Conservation (phyloP, 2,797 vertebrate species). For the Coccyzus lansbergi region DNA sequence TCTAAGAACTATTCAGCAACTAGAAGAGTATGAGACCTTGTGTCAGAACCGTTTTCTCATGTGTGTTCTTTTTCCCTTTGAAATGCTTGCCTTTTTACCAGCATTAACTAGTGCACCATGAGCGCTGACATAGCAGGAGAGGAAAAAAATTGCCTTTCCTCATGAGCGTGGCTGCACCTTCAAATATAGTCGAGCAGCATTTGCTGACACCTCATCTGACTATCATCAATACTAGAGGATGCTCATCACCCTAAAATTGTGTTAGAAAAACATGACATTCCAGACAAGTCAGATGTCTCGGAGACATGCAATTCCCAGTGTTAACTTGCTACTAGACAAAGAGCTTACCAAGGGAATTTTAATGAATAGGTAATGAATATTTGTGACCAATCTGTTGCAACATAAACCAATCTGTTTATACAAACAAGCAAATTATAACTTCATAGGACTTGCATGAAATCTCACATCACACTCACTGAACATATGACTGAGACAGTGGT, state of each 20-base stretch:
- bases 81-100: neutral
- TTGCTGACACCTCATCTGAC: neutral
- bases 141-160: neutral
- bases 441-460: neutral
- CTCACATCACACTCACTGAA: neutral
- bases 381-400: neutral
- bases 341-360: neutral
- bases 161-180: neutral
- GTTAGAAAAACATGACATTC: neutral
- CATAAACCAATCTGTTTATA: neutral
- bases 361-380: neutral
- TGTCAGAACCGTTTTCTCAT: neutral
- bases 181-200: fast-evolving
- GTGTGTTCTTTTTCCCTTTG: neutral
- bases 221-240: neutral
- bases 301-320: neutral
- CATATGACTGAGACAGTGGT: neutral
- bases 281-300: neutral
- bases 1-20: neutral
- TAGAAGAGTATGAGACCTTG: neutral
- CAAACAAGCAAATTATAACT: neutral
- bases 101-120: neutral
- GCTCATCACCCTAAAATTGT: neutral
- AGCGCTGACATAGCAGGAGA: neutral
- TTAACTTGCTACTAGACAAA: neutral